Conservation (phyloP, 2,888 invertebrate genomes). For the Drosophila dives region DNA sequence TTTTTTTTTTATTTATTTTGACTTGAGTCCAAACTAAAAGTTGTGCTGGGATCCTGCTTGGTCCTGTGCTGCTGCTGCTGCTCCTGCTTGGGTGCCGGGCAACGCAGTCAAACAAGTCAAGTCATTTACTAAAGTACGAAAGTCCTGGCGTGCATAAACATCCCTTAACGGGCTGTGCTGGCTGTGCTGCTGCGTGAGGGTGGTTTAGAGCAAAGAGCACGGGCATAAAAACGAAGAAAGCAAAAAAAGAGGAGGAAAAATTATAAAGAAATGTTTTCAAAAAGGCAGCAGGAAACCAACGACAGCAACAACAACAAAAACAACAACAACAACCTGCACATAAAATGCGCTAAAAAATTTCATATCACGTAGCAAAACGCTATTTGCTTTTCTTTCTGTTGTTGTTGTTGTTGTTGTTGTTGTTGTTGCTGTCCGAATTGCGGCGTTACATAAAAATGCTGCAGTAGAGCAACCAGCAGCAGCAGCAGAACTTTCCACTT, state of each 20-base stretch:
- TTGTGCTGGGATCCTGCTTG: constrained; percentile 40
- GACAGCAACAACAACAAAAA: constrained; percentile 33
- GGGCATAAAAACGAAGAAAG: constrained; percentile 44
- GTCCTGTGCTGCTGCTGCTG: constrained; percentile 10
- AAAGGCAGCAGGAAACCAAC: constrained; percentile 55
- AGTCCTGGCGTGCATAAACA: constrained; percentile 72
- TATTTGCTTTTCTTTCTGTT: constrained; percentile 25
- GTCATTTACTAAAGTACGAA: constrained; percentile 77
- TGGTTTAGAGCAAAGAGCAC: constrained; percentile 63
- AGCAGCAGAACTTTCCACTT: constrained; percentile 78
- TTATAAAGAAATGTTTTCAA: constrained; percentile 75
- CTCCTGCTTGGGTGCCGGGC: constrained; percentile 49
- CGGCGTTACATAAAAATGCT: constrained; percentile 52
- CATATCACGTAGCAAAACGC: constrained; percentile 68
- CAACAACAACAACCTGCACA: constrained; percentile 62
- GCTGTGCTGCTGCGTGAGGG: constrained; percentile 55
- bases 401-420: constrained; percentile 24
- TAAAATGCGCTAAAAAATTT: constrained; percentile 77
- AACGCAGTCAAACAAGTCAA: constrained; percentile 75
- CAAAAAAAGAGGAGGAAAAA: constrained; percentile 43
- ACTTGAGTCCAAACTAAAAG: constrained; percentile 57
- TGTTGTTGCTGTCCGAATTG: constrained; percentile 49
- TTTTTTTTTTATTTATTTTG: constrained; percentile 18
- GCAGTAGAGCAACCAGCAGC: constrained; percentile 33
- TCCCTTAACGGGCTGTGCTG: constrained; percentile 52